A percentile compares a stretch with the other conserved stretches of the same genome.
These are phyloP conservation scores for Thrips palmi DNA, from an alignment of 1,140 invertebrate species.

Conservation along the genomic window DNA sequence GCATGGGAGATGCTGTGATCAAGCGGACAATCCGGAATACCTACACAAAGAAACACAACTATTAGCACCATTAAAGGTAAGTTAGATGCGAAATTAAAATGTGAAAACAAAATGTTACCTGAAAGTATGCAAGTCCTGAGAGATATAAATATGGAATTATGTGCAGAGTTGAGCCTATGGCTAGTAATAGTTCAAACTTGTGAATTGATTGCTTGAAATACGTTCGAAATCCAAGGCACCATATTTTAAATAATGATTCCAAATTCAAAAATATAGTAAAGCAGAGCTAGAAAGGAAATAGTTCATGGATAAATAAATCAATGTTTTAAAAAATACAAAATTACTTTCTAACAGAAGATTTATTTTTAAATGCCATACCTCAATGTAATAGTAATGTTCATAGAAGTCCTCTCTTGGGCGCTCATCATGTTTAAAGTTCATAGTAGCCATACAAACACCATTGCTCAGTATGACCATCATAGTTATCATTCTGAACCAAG, in stretches of 20 bases:
- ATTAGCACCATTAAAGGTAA: constrained; percentile 4
- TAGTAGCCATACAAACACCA: constrained; percentile 88
- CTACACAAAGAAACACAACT: constrained; percentile 27
- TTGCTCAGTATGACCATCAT: constrained; percentile 91
- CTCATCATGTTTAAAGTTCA: constrained; percentile 87
- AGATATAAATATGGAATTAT: constrained; percentile 84
- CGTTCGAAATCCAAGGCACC: constrained; percentile 85
- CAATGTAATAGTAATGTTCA: constrained; percentile 86
- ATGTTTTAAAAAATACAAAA: background rate
- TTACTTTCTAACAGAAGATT: constrained; percentile 5
- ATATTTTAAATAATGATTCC: constrained; percentile 94
- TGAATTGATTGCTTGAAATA: constrained; percentile 95
- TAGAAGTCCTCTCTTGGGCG: constrained; percentile 62
- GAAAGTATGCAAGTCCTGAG: constrained; percentile 89
- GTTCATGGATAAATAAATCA: background rate
- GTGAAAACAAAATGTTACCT: constrained; percentile 34
- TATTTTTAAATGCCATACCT: constrained; percentile 32
- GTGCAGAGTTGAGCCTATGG: constrained; percentile 89
- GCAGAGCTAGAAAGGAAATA: constrained; percentile 38
- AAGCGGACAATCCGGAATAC: constrained; percentile 85
- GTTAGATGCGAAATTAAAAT: background rate
- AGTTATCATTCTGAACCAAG: constrained; percentile 77
- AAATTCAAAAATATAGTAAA: constrained; percentile 91
- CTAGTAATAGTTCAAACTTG: constrained; percentile 91
- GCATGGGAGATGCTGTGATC: constrained; percentile 95